Base-by-base conservation (phyloP, 2,888 invertebrate genomes). In the Acleris emargana region DNA sequence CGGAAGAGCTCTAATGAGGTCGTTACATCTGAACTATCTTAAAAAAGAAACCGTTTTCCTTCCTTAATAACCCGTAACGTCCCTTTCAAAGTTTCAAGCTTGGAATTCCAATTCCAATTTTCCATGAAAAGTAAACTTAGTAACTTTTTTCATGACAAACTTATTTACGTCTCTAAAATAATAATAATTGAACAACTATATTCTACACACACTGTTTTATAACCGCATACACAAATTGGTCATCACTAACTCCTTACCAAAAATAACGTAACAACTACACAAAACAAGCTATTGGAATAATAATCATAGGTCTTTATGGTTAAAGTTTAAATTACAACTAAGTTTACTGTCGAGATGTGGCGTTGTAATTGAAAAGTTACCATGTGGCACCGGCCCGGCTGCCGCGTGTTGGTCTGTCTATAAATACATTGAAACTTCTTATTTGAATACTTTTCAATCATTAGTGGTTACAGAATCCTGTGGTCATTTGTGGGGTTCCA, bases 351-450 rank as follows among this genome's bases (percentile, higher is more conserved):
- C n/a, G n/a, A n/a, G n/a, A 17, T 45, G 1, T 45, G 25, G 16
- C 28, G n/a, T 13, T 22, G 2, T n/a, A n/a, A 42, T 45, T 25
- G 22, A 25, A 16, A 28, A 45, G 25, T 9, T 6, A 32, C 25
- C 55, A 55, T 25, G 45, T 57, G 64, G 64, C 64, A 55, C 64
- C 64, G 20, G 7, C 32, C 1, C 13, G 64, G 60, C 64, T 66
- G 58, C 63, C 52, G 59, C 55, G 64, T 45, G 64, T 60, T 66
- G 60, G 55, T 66, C 64, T 17, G 11, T 50, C 54, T 60, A 66
- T 66, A 66, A 66, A 60, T 66, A 64, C 13, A 38, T 45, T 20
- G 45, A 22, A 51, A 47, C 60, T 38, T 60, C 38, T 66, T 60
- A 60, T 66, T 60, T 32, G 28, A 60, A 66, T 66, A 51, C 55